phyloP scores from a whole-genome alignment of 2,113 vertebrate genomes.

The Cebus imitator region DNA sequence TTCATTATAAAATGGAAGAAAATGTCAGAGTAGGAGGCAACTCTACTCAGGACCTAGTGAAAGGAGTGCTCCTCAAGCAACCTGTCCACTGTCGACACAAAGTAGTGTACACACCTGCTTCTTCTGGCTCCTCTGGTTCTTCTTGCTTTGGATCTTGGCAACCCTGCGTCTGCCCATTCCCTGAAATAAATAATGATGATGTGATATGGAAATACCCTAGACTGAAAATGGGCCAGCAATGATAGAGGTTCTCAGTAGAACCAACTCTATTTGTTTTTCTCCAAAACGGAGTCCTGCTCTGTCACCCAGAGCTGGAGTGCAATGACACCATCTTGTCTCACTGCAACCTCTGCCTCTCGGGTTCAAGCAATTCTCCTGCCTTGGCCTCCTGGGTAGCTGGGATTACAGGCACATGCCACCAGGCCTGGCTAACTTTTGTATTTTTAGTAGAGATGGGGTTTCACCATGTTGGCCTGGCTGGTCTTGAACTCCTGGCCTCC shows the following conservation, averaged over 20 bases:
- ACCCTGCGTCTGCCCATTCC: neutral
- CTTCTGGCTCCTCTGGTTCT: neutral
- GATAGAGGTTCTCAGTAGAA: neutral
- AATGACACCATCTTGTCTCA: too few species aligned
- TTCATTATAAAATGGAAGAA: neutral
- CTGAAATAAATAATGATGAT: neutral
- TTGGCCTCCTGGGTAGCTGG: too few species aligned
- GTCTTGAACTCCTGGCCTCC: too few species aligned
- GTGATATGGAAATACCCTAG: neutral
- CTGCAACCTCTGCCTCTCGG: too few species aligned
- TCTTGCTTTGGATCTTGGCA: neutral
- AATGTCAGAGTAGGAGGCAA: neutral
- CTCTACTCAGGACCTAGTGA: neutral
- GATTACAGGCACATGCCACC: too few species aligned
- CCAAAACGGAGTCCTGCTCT: too few species aligned
- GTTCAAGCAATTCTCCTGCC: too few species aligned
- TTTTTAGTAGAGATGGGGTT: too few species aligned
- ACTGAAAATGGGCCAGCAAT: neutral
- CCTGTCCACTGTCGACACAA: neutral
- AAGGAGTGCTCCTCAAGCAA: neutral
- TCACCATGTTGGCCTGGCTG: too few species aligned
- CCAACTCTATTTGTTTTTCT: neutral
- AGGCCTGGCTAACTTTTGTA: too few species aligned
- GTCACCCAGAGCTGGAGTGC: too few species aligned
- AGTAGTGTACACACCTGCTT: neutral